Percentiles rank a stretch among this genome's conserved stretches.
Conservation (phyloP, 2,113 vertebrate species). For the Mormyrus iriodes region DNA sequence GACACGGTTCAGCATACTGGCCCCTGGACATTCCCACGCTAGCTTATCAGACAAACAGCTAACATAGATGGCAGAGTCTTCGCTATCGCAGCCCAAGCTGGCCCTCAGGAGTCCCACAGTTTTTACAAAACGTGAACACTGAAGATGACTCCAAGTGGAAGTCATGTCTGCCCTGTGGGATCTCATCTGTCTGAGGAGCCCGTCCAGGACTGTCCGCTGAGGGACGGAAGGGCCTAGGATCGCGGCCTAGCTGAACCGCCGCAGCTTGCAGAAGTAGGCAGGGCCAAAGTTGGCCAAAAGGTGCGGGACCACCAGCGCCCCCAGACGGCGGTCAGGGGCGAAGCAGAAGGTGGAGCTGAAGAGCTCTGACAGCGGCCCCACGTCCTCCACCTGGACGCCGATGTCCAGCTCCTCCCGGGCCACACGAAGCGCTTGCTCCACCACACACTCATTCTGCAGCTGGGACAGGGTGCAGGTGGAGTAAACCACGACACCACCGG, state of each 20-base stretch:
- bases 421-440: conserved; percentile 66
- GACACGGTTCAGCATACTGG: not conserved
- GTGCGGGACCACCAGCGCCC: conserved; percentile 85
- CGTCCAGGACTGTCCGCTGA: not conserved
- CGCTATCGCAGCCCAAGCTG: not conserved
- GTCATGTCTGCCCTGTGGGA: not conserved
- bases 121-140: not conserved
- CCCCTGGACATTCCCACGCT: not conserved
- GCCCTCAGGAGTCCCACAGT: not conserved
- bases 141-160: not conserved
- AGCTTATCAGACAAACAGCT: not conserved
- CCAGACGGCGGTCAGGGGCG: conserved; percentile 61
- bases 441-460: conserved; percentile 81
- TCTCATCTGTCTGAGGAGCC: not conserved
- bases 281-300: conserved; percentile 90
- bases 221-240: not conserved
- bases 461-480: conserved; percentile 86
- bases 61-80: not conserved
- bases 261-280: conserved; percentile 85
- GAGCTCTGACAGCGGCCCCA: conserved; percentile 59
- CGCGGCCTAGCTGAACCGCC: conserved; percentile 50
- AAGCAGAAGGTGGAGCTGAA: conserved; percentile 82
- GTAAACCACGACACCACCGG: conserved; percentile 76
- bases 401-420: conserved; percentile 67
- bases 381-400: conserved; percentile 57